Conservation (phyloP, 2,797 vertebrate species). For the Chaunax sp. region DNA sequence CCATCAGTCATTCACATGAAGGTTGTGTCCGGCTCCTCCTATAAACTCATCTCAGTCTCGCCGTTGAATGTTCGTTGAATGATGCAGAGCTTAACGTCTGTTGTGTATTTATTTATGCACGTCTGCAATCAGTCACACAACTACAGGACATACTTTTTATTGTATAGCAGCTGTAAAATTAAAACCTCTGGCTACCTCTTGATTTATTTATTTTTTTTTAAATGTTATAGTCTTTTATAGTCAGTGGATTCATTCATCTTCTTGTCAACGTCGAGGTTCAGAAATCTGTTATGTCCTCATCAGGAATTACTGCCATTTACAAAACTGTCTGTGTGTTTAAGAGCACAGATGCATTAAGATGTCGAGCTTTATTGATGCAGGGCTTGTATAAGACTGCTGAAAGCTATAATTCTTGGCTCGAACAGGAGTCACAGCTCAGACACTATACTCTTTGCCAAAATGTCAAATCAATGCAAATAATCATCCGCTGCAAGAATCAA, state of each 20-base stretch:
- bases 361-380: slow-evolving; percentile 24
- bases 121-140: background rate
- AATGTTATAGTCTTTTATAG: background rate
- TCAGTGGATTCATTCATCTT: slow-evolving; percentile 22
- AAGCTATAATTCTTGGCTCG: slow-evolving; percentile 1
- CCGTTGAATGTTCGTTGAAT: slow-evolving; percentile 1
- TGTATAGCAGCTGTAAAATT: slow-evolving; percentile 4
- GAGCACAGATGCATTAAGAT: slow-evolving; percentile 11
- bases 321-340: slow-evolving; percentile 29
- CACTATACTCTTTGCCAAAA: background rate
- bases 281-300: slow-evolving; percentile 24
- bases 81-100: slow-evolving; percentile 9
- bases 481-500: background rate
- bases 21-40: background rate
- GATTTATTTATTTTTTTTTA: slow-evolving; percentile 6
- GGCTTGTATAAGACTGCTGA: slow-evolving; percentile 7
- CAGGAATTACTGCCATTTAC: slow-evolving; percentile 17
- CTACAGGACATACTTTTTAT: background rate
- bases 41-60: background rate
- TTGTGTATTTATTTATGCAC: background rate
- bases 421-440: slow-evolving; percentile 13
- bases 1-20: slow-evolving; percentile 19
- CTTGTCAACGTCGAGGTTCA: background rate
- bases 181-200: background rate
- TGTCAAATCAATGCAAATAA: slow-evolving; percentile 24